phyloP scores from a whole-genome alignment of 2,888 invertebrate genomes.

The Nemotelus nigrinus region DNA sequence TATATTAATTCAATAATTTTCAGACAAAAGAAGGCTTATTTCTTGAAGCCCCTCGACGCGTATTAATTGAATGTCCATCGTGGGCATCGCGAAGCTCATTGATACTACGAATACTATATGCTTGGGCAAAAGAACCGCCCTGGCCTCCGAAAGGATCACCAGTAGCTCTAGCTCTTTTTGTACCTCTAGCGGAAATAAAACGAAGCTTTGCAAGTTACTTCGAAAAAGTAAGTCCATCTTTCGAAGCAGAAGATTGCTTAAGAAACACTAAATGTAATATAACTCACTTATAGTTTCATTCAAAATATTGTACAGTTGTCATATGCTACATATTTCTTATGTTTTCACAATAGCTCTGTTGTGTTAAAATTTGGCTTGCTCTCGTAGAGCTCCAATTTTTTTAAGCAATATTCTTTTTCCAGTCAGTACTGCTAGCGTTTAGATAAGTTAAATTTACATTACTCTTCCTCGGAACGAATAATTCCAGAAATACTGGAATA shows the following conservation, averaged over 20 bases:
- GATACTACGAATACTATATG: constrained; percentile 67
- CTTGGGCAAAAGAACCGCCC: constrained; percentile 67
- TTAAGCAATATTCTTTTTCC: no score
- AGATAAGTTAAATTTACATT: no score
- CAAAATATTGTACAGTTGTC: no score
- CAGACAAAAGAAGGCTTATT: constrained; percentile 66
- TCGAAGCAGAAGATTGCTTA: not conserved
- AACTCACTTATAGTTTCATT: no score
- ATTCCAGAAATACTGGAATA: no score
- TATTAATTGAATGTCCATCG: constrained; percentile 68
- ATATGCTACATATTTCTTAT: no score
- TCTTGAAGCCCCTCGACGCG: constrained; percentile 66
- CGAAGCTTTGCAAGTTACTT: constrained; percentile 60
- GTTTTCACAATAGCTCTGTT: no score
- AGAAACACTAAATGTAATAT: no score
- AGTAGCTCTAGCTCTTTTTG: constrained; percentile 66
- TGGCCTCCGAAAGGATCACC: constrained; percentile 62
- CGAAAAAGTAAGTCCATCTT: constrained; percentile 54
- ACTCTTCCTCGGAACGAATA: no score
- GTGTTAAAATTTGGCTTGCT: no score
- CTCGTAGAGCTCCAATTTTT: no score
- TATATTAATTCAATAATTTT: constrained; percentile 22
- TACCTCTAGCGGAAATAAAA: constrained; percentile 67
- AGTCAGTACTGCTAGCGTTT: no score
- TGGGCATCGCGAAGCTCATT: constrained; percentile 68